Evolutionary conservation across 1,140 invertebrate species (phyloP).

Genomic region (Mya arenaria): DNA sequence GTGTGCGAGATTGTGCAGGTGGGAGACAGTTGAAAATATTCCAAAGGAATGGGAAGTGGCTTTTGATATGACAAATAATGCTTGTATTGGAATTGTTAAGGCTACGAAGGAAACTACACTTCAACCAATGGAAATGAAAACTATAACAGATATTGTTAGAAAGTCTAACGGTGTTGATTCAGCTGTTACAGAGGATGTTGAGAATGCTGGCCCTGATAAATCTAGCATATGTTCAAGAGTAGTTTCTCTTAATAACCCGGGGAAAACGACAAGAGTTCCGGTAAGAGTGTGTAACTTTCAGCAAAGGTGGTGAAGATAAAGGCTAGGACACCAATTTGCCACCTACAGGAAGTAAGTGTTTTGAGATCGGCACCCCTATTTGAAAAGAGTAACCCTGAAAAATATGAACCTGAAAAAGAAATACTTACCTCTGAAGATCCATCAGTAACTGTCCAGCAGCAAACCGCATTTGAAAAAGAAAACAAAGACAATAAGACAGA

Average conservation of each 20-base stretch:
- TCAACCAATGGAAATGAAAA: slow-evolving; percentile 8
- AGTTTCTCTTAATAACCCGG: background rate
- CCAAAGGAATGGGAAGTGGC: slow-evolving; percentile 11
- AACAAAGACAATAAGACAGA: background rate
- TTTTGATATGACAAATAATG: background rate
- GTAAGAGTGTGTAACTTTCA: slow-evolving; percentile 17
- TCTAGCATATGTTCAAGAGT: background rate
- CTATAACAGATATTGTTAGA: background rate
- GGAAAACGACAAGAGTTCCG: background rate
- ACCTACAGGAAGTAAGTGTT: slow-evolving; percentile 10
- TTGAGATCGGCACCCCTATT: slow-evolving; percentile 8
- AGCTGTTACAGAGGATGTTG: slow-evolving; percentile 6
- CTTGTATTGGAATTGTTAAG: background rate
- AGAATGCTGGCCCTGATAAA: background rate
- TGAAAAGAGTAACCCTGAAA: background rate
- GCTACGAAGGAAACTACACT: background rate
- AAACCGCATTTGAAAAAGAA: background rate
- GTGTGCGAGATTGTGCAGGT: no score
- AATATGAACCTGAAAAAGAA: background rate
- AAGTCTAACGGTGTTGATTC: background rate
- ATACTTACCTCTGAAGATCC: background rate
- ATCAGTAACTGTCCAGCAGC: background rate
- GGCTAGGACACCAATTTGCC: background rate
- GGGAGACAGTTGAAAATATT: background rate
- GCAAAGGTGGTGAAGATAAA: background rate